Base-by-base conservation (phyloP, 2,113 vertebrate species). In the Seriola dumerili region DNA sequence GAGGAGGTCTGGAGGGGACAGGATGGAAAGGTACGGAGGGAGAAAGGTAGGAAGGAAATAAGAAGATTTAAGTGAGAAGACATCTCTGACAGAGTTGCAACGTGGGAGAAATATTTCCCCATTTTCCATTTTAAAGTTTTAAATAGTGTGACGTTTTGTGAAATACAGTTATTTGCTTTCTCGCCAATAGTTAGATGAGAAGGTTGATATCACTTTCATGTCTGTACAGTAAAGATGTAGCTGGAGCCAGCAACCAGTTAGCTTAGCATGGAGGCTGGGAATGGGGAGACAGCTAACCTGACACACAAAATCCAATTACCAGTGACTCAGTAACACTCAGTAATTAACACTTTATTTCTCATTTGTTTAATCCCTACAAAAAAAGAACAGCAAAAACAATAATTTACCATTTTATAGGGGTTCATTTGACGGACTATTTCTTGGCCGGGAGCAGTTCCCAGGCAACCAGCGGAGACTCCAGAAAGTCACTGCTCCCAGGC, bases 1-100 rank as follows among this genome's bases (percentile, higher is more conserved):
- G 71, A 79, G 34, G 59, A 82, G 36, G 29, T 68, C 59, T 73
- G 36, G 17, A 48, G 61, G 64, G 34, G 57, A 76, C 25, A 63
- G 32, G 40, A 50, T 32, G 29, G 42, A 67, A 40, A 54, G 4
- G 16, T 0, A 65, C 9, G 29, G 52, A 38, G 4, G 8, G 34
- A 65, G 4, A 72, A 52, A 54, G 64, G 63, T 4, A 54, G 25
- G 21, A 25, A 11, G 16, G 32, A 81, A 71, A 42, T 13, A n/a
- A 58, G 46, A 58, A 19, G 19, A 40, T 16, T 44, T 38, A 23
- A 42, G n/a, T 0, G 5, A 8, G 19, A 54, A 52, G 10, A 42
- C n/a, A 59, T 34, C 59, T 5, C 52, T 5, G 6, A 25, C 5
- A 21, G 3, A 36, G 21, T 17, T 76, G 46, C 3, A 3, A 57